These are phyloP conservation scores for Tamandua tetradactyla DNA, from an alignment of 2,797 vertebrate species.

Conservation along the genomic window DNA sequence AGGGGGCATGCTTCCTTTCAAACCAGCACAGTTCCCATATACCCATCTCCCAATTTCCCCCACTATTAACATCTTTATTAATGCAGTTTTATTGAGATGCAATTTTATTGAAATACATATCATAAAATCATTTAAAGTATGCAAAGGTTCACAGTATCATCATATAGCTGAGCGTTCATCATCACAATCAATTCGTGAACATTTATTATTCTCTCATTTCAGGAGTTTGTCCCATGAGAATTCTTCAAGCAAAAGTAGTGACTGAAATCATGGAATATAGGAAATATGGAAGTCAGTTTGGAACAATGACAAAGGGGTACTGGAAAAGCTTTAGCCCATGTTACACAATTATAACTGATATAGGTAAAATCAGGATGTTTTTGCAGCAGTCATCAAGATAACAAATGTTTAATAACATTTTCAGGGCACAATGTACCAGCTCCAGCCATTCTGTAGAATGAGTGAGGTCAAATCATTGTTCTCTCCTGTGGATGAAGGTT, in stretches of 20 bases:
- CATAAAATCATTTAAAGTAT: too few species aligned
- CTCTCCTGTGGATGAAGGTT: background rate
- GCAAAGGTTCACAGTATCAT: too few species aligned
- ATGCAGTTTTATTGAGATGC: too few species aligned
- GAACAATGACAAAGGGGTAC: background rate
- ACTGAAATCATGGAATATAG: background rate
- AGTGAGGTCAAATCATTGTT: background rate
- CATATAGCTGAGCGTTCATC: too few species aligned
- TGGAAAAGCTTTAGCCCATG: background rate
- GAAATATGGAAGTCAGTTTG: background rate
- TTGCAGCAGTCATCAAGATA: background rate
- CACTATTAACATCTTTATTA: too few species aligned
- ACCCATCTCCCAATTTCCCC: too few species aligned
- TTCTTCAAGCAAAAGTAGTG: constrained; percentile 11
- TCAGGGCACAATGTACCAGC: background rate
- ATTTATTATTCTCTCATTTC: background rate
- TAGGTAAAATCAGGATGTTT: background rate
- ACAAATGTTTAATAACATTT: background rate
- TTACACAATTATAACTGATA: background rate
- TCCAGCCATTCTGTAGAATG: too few species aligned
- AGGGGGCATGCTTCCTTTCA: too few species aligned
- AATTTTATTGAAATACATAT: too few species aligned
- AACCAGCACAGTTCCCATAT: too few species aligned
- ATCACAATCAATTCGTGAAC: too few species aligned
- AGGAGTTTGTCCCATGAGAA: background rate